Base-by-base conservation (phyloP, 2,113 vertebrate species). In the Talpa occidentalis region DNA sequence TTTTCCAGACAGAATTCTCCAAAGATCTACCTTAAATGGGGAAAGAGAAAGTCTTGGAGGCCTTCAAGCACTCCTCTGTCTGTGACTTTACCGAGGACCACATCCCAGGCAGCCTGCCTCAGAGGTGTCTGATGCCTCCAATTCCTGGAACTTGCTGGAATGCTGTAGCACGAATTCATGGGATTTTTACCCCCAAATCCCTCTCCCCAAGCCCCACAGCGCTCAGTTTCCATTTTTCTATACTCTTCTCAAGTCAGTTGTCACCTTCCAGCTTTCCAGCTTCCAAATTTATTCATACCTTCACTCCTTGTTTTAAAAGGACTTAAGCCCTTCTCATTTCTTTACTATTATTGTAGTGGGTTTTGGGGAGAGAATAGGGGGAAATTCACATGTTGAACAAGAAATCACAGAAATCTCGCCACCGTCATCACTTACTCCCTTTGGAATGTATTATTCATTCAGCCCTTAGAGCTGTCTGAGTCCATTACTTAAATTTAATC, bases 401-500 rank as follows among this genome's bases (percentile, higher is more conserved):
- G 16, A 72, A 88, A 70, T 92, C 44, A 64, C 2, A 21, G 21
- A 35, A 40, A 72, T 14, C 22, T 73, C 70, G 5, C 70, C 26
- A 64, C 30, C 32, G 73, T 35, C 19, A 11, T 30, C 32, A 56
- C 14, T 78, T 40, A 17, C 42, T 72, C 26, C 11, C 22, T 22
- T 30, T 42, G 24, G 12, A 35, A 32, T 77, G 76, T 66, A 84
- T n/a, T 73, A 19, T 73, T 67, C 49, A 4, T 74, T 79, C n/a
- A 79, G 3, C 15, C 79, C 26, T 84, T 92, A 56, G n/a, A 42
- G 42, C 60, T 73, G 37, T 74, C 35, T 90, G 37, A 67, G 40
- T 19, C 74, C 22, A 42, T 82, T 60, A 88, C 37, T 52, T 86
- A 85, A 79, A 80, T 89, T 82, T 77, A 24, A 78, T 83, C 79